Conservation (phyloP, 2,797 vertebrate species). For the Bovichtus variegatus region DNA sequence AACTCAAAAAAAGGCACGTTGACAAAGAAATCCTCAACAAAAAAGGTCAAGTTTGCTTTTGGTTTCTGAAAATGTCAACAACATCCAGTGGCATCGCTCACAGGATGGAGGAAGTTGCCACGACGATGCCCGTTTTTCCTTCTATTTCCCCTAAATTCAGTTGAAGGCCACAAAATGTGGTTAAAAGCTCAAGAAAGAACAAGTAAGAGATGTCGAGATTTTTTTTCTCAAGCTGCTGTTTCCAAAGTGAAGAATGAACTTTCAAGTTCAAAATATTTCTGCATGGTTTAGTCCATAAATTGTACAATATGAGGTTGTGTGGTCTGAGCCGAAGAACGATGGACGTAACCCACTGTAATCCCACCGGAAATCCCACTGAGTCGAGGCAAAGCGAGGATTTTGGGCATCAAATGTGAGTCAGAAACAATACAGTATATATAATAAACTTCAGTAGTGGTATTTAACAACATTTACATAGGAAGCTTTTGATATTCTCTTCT, state of each 20-base stretch:
- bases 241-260: conserved; percentile 8
- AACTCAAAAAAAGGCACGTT: not conserved
- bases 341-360: conserved; percentile 6
- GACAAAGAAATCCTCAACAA: conserved; percentile 1
- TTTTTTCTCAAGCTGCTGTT: not conserved
- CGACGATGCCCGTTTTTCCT: not conserved
- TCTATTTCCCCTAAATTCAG: not conserved
- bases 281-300: not conserved
- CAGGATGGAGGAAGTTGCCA: not conserved
- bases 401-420: conserved; percentile 11
- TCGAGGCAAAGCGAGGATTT: conserved; percentile 21
- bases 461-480: conserved; percentile 39
- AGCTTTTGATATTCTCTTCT: conserved; percentile 43
- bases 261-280: not conserved
- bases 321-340: conserved; percentile 7
- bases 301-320: conserved; percentile 2
- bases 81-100: not conserved
- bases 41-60: not conserved
- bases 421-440: conserved; percentile 40
- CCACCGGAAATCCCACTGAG: conserved; percentile 7
- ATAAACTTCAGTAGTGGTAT: conserved; percentile 30
- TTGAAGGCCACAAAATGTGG: not conserved
- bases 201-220: not conserved
- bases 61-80: not conserved
- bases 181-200: not conserved